A percentile compares a stretch with the other conserved stretches of the same genome.
phyloP scores from a whole-genome alignment of 2,797 vertebrate species.

The Prionace glauca region DNA sequence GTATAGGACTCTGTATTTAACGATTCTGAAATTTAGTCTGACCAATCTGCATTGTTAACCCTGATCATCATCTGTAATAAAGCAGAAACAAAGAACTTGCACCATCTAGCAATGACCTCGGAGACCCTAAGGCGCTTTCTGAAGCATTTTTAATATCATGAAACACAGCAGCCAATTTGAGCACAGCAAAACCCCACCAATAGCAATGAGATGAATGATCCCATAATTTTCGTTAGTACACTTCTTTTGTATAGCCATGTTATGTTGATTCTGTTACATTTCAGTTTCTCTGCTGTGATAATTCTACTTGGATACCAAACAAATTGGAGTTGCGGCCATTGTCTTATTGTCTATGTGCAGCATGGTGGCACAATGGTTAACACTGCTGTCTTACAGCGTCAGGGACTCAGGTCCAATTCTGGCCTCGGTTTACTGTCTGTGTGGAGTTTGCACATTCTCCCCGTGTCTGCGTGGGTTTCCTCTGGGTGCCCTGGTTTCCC shows the following conservation, averaged over 20 bases:
- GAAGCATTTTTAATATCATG: background rate
- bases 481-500: no score
- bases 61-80: background rate
- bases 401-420: no score
- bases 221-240: background rate
- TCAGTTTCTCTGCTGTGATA: background rate
- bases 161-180: background rate
- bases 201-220: background rate
- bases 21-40: background rate
- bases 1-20: background rate
- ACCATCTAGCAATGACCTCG: background rate
- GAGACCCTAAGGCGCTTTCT: background rate
- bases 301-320: background rate
- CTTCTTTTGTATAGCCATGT: background rate
- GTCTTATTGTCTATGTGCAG: no score
- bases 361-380: no score
- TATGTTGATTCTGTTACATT: background rate
- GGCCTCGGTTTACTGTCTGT: no score
- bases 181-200: background rate
- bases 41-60: background rate
- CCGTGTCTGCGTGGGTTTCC: no score
- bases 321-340: background rate
- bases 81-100: background rate
- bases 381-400: no score
- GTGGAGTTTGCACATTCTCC: no score